Evolutionary conservation across 1,140 invertebrate genomes (phyloP).

Genomic region (Agrypnia vestita): DNA sequence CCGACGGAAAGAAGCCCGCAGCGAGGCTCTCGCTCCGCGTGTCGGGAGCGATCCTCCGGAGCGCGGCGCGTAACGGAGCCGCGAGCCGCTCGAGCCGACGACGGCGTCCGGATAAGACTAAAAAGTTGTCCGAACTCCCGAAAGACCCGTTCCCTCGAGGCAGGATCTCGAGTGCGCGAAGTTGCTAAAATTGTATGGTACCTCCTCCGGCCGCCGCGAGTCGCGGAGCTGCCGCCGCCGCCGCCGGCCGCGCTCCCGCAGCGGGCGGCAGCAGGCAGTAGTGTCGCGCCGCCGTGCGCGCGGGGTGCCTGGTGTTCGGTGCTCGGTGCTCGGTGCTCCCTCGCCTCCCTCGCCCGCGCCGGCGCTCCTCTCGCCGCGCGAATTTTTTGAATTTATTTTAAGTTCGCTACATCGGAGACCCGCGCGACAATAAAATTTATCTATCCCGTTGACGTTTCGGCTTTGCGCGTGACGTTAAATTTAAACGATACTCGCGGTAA

Average conservation of each 20-base stretch:
- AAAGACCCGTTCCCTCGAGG: slow-evolving; percentile 51
- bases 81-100: neutral
- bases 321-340: neutral
- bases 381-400: too few species aligned
- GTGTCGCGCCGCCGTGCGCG: neutral
- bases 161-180: neutral
- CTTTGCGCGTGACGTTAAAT: too few species aligned
- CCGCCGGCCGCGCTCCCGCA: neutral
- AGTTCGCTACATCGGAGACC: too few species aligned
- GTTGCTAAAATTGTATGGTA: neutral
- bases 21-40: neutral
- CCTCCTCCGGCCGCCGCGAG: too few species aligned
- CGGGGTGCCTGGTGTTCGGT: neutral
- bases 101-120: slow-evolving; percentile 28
- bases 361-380: neutral
- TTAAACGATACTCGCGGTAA: too few species aligned
- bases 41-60: neutral
- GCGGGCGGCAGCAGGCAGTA: neutral
- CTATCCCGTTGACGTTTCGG: too few species aligned
- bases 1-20: too few species aligned
- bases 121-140: slow-evolving; percentile 44
- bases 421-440: too few species aligned
- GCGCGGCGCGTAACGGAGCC: neutral
- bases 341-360: neutral
- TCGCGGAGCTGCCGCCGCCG: neutral